A percentile compares a stretch with the other conserved stretches of the same genome.
phyloP scores from a whole-genome alignment of 2,797 vertebrate species.

The Aphelocoma californica region DNA sequence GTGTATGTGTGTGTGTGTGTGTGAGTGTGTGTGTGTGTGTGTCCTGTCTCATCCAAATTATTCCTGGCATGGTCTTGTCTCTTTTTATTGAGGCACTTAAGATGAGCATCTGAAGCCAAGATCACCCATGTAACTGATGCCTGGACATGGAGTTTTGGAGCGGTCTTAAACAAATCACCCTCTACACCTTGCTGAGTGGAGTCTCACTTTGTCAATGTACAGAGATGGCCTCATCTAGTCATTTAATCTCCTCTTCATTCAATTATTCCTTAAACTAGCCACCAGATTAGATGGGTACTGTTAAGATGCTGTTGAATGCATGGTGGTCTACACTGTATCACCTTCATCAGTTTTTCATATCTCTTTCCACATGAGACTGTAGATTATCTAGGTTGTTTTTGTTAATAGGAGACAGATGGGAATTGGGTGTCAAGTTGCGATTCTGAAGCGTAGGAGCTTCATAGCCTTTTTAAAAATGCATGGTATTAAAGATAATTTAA shows the following conservation, averaged over 20 bases:
- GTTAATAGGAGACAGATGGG: constrained; percentile 66
- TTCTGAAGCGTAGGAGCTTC: constrained; percentile 46
- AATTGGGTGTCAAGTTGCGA: constrained; percentile 41
- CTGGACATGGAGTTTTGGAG: not conserved
- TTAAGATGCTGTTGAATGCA: not conserved
- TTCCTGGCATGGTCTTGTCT: not conserved
- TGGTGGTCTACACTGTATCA: not conserved
- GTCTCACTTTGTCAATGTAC: not conserved
- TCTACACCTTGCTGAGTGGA: not conserved
- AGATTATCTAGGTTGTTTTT: constrained; percentile 51
- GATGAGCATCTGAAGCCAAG: not conserved
- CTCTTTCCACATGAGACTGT: not conserved
- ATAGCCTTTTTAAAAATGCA: constrained; percentile 42
- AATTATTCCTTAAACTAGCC: not conserved
- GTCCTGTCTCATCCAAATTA: not conserved
- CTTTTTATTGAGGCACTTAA: not conserved
- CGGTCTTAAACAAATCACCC: not conserved
- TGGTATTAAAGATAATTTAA: constrained; percentile 48
- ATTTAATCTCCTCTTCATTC: not conserved
- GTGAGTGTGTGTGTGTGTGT: not conserved
- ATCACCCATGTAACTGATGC: not conserved
- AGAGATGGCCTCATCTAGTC: not conserved
- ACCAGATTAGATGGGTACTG: not conserved
- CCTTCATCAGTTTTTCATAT: constrained; percentile 27
- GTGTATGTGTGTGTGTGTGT: no score